These are phyloP conservation scores for Plodia interpunctella DNA, from an alignment of 1,140 invertebrate species.

Conservation along the genomic window DNA sequence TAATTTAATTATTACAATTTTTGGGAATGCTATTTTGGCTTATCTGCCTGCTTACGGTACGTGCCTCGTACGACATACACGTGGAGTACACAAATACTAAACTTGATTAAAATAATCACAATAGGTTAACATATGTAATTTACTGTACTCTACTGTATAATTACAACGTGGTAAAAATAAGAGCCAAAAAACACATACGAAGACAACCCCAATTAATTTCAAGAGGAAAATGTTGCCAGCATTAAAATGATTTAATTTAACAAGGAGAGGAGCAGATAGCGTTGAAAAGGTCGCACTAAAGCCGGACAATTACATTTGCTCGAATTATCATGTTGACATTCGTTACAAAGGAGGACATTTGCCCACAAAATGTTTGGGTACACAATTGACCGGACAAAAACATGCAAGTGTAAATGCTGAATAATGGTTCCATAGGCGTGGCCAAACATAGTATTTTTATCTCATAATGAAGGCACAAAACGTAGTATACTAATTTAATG, in stretches of 20 bases:
- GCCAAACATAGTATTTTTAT: background rate
- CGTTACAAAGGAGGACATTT: slow-evolving; percentile 12
- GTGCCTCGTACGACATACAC: too few species aligned
- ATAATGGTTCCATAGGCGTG: background rate
- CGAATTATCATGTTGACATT: slow-evolving; percentile 14
- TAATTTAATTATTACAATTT: too few species aligned
- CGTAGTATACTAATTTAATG: too few species aligned
- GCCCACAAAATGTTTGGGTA: slow-evolving; percentile 9
- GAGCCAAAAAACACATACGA: slow-evolving; percentile 1
- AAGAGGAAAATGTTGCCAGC: slow-evolving; percentile 4
- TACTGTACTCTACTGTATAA: background rate
- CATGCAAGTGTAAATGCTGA: background rate
- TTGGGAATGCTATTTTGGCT: too few species aligned
- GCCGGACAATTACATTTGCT: slow-evolving; percentile 8
- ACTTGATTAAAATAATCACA: too few species aligned
- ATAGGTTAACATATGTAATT: background rate
- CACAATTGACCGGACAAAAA: slow-evolving; percentile 8
- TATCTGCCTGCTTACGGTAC: too few species aligned
- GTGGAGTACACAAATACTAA: too few species aligned
- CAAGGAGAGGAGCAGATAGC: background rate
- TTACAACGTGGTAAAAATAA: slow-evolving; percentile 1
- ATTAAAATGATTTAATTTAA: slow-evolving; percentile 7
- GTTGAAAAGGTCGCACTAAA: slow-evolving; percentile 11
- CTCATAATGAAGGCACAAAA: background rate
- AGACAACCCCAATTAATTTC: slow-evolving; percentile 1